These are phyloP conservation scores for Dromaius novaehollandiae DNA, from an alignment of 2,113 vertebrate species.

Conservation along the genomic window DNA sequence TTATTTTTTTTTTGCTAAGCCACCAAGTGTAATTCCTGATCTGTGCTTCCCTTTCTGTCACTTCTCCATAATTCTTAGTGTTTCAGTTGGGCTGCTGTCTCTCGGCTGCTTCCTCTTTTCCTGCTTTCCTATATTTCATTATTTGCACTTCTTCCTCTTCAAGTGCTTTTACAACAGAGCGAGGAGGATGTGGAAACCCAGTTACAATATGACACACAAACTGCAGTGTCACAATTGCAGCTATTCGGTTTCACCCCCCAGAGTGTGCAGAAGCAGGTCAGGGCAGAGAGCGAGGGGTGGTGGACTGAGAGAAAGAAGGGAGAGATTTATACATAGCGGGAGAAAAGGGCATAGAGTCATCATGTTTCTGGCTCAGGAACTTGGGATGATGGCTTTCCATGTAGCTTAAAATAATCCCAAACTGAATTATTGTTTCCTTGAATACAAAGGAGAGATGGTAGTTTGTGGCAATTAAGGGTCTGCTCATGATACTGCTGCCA, in stretches of 20 bases:
- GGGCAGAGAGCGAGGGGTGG: neutral
- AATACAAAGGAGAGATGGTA: neutral
- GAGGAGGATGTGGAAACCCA: slow-evolving; percentile 90
- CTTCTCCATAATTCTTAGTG: slow-evolving; percentile 94
- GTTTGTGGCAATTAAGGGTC: neutral
- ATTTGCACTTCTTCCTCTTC: slow-evolving; percentile 93
- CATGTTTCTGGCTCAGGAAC: neutral
- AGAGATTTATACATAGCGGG: neutral
- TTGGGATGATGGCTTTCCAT: neutral
- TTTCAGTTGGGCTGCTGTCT: slow-evolving; percentile 87
- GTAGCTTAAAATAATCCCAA: neutral
- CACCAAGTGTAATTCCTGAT: slow-evolving; percentile 83
- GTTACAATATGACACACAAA: slow-evolving; percentile 82
- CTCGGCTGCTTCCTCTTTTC: slow-evolving; percentile 91
- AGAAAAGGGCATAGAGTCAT: neutral
- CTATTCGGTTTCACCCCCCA: slow-evolving; percentile 37
- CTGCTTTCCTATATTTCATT: slow-evolving; percentile 95
- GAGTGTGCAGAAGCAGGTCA: neutral
- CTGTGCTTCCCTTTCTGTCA: slow-evolving; percentile 94
- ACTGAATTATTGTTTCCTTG: neutral
- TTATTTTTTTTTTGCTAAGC: neutral
- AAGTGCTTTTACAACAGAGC: slow-evolving; percentile 74
- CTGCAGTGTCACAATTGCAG: slow-evolving; percentile 71
- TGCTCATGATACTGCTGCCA: neutral
- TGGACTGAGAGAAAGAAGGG: neutral